These are phyloP conservation scores for Agrotis puta DNA, from an alignment of 2,888 invertebrate genomes.

Conservation along the genomic window DNA sequence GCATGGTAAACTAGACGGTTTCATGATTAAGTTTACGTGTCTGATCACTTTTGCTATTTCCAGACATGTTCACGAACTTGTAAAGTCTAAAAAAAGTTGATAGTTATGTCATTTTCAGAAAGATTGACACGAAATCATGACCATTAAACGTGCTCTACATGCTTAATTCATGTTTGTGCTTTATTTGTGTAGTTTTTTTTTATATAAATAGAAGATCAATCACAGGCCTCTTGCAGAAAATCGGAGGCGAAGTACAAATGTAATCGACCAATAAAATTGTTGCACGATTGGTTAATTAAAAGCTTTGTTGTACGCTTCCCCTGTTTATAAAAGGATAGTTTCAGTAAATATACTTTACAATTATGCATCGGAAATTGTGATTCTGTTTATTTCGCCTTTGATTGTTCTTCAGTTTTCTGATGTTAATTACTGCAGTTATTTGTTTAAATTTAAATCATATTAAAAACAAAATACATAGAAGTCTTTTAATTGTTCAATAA, in stretches of 20 bases:
- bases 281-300: slow-evolving; percentile 23
- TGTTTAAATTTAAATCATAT: not conserved
- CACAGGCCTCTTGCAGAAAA: slow-evolving; percentile 4
- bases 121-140: slow-evolving; percentile 23
- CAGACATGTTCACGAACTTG: not conserved
- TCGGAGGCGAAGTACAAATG: slow-evolving; percentile 4
- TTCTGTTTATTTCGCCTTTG: slow-evolving; percentile 19
- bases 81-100: too few species aligned
- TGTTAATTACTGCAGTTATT: slow-evolving; percentile 18
- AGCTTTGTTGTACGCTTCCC: not conserved
- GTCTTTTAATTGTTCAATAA: not conserved
- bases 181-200: slow-evolving; percentile 20
- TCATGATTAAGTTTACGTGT: slow-evolving; percentile 20
- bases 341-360: not conserved
- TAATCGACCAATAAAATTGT: slow-evolving; percentile 12
- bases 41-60: not conserved
- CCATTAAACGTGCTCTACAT: not conserved
- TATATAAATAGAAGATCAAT: slow-evolving; percentile 7
- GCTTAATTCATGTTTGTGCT: slow-evolving; percentile 31
- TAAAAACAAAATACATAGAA: not conserved
- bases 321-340: slow-evolving; percentile 13
- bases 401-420: not conserved
- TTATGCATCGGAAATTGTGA: slow-evolving; percentile 1
- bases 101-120: not conserved
- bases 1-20: slow-evolving; percentile 29